These are phyloP conservation scores for Pherbina coryleti DNA, from an alignment of 2,888 invertebrate species.

Conservation along the genomic window DNA sequence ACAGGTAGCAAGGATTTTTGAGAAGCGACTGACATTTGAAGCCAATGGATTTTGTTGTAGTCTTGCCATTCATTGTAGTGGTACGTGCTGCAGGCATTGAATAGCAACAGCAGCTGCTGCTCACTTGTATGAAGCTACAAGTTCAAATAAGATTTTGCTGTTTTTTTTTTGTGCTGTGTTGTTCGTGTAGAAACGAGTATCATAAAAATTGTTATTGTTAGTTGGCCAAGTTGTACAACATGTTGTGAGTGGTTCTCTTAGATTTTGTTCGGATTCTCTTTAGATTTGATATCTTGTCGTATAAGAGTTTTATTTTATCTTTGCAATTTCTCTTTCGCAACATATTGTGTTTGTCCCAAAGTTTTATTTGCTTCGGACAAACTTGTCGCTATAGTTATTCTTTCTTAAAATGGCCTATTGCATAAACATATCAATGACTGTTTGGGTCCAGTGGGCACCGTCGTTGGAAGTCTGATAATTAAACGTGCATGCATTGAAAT, in stretches of 20 bases:
- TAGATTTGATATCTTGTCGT: neutral
- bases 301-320: neutral
- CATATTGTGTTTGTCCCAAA: neutral
- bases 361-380: neutral
- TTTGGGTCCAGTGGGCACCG: too few species aligned
- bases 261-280: neutral
- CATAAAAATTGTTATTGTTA: too few species aligned
- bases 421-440: too few species aligned
- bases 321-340: neutral
- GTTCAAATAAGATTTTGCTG: too few species aligned
- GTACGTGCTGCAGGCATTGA: conserved; percentile 6
- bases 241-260: neutral
- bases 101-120: neutral
- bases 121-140: neutral
- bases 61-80: neutral
- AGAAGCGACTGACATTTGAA: too few species aligned
- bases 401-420: too few species aligned
- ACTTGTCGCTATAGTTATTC: neutral
- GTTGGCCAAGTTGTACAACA: neutral
- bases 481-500: too few species aligned
- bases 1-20: conserved; percentile 7
- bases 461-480: too few species aligned
- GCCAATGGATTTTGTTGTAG: neutral
- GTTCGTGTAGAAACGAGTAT: too few species aligned
- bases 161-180: too few species aligned